Evolutionary conservation across 2,113 vertebrate species (phyloP).

Genomic region (Pseudopipra pipra): DNA sequence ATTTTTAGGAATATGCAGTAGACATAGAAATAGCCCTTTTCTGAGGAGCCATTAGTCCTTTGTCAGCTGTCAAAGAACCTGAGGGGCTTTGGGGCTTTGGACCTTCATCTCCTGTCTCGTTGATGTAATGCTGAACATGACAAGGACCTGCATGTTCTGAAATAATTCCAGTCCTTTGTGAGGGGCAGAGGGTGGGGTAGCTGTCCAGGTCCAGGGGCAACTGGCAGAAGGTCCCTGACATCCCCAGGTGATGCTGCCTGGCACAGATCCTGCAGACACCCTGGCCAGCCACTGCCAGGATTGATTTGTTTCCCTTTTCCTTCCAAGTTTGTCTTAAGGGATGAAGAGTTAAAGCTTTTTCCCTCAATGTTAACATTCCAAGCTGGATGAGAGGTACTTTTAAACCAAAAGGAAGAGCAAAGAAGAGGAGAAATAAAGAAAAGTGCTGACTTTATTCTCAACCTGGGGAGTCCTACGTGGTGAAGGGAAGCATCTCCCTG

Average conservation of each 20-base stretch:
- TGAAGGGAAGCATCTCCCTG: not conserved
- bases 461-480: not conserved
- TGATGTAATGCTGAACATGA: accelerated
- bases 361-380: not conserved
- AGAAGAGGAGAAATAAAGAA: not conserved
- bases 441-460: constrained; percentile 29
- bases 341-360: not conserved
- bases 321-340: not conserved
- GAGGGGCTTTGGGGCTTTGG: not conserved
- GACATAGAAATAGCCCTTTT: not conserved
- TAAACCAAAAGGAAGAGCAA: not conserved
- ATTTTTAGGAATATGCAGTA: not conserved
- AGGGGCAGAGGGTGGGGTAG: not conserved
- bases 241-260: not conserved
- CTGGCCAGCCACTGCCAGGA: not conserved
- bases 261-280: not conserved
- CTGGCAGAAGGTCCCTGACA: not conserved
- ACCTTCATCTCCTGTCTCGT: not conserved
- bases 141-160: not conserved
- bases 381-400: not conserved
- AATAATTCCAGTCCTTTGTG: not conserved
- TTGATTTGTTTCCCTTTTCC: not conserved
- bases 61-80: not conserved
- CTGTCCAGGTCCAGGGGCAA: not conserved
- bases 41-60: not conserved